Evolutionary conservation across 2,797 vertebrate genomes (phyloP).

Genomic region (Epinephelus malabaricus): DNA sequence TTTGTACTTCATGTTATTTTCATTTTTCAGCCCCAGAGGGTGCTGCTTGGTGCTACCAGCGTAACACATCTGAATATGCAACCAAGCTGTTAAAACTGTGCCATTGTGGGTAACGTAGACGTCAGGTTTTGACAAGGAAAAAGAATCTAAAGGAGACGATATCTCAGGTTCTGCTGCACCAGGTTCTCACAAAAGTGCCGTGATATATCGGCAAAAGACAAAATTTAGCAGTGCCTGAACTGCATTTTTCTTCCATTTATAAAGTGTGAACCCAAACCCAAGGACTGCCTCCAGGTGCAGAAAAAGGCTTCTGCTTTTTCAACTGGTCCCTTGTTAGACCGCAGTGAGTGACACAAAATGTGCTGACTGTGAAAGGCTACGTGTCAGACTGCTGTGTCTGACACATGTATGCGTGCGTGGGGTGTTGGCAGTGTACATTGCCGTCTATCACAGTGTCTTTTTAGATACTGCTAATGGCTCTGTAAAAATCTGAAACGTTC

Average conservation of each 20-base stretch:
- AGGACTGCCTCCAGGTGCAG: background rate
- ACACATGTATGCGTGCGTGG: background rate
- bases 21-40: no score
- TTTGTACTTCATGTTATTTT: no score
- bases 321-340: constrained; percentile 7
- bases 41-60: no score
- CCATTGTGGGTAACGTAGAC: background rate
- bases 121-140: background rate
- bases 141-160: background rate
- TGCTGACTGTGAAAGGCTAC: constrained; percentile 11
- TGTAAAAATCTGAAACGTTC: constrained; percentile 12
- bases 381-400: constrained; percentile 23
- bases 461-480: constrained; percentile 13
- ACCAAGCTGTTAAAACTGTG: background rate
- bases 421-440: background rate
- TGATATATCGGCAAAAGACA: background rate
- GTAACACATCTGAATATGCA: background rate
- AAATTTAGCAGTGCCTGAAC: background rate
- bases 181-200: background rate
- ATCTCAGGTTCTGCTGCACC: no score
- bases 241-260: background rate
- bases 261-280: constrained; percentile 4
- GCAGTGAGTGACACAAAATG: constrained; percentile 18
- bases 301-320: background rate
- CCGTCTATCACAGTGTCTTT: constrained; percentile 5